A percentile compares a stretch with the other conserved stretches of the same genome.
Conservation (phyloP, 2,113 vertebrate genomes). For the Dromas ardeola region DNA sequence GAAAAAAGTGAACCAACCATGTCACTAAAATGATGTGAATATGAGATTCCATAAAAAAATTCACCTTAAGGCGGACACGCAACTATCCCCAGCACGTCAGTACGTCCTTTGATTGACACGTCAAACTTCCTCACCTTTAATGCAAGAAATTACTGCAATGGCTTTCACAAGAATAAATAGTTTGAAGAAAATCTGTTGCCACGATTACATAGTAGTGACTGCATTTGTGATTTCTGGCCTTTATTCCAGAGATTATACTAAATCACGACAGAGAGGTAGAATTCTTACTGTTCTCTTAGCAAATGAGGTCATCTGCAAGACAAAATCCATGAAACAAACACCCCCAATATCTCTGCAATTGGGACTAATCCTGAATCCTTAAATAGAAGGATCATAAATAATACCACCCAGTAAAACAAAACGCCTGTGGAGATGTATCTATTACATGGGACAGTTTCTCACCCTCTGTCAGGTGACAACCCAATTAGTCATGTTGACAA, state of each 20-base stretch:
- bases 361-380: background rate
- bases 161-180: background rate
- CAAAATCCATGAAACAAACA: background rate
- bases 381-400: background rate
- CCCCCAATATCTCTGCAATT: background rate
- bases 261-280: background rate
- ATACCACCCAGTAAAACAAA: background rate
- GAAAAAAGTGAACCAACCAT: background rate
- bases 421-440: background rate
- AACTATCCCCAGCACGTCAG: background rate
- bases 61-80: background rate
- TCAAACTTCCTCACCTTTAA: background rate
- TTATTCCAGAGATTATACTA: background rate
- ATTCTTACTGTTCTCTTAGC: background rate
- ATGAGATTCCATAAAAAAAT: background rate
- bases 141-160: background rate
- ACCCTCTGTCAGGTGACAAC: background rate
- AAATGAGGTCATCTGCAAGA: background rate
- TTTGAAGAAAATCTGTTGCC: background rate
- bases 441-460: background rate
- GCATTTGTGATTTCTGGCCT: background rate
- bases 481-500: background rate
- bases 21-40: background rate
- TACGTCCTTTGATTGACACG: rapidly evolving
- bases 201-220: background rate